Base-by-base conservation (phyloP, 2,797 vertebrate species). In the Strix occidentalis region DNA sequence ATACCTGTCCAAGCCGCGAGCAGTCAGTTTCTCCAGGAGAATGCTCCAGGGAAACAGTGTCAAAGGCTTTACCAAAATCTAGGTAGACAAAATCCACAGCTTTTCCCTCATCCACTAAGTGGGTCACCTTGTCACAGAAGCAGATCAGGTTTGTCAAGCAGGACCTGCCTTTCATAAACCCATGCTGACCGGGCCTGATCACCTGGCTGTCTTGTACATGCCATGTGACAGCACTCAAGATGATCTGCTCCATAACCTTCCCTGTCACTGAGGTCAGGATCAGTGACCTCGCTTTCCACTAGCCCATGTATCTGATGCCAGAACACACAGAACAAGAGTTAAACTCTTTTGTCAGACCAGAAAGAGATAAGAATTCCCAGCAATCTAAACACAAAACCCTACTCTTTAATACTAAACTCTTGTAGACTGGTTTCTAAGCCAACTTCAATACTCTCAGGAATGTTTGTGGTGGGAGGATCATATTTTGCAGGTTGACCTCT, bases 201-300 rank as follows among this genome's bases (percentile, higher is more conserved):
- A 14, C 26, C 37, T 29, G 25, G 25, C 28, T 63, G 37, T 29
- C 37, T 26, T 41, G 37, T 10, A 5, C 1, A 8, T 41, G 12
- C 12, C 17, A 2, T 2, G 4, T 61, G 37, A 39, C 19, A 26
- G 12, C 26, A 5, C 37, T 20, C 11, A 41, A 25, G 25, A 61
- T 61, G 37, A 39, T 61, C 25, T 60, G 74, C 60, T 60, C 66
- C 31, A 33, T 6, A 48, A 15, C 6, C 46, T 4, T 48, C 31
- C 54, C 35, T 13, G 41, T 3, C 29, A 33, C n/a, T 0, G 0
- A 74, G 46, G 21, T 14, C n/a, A 66, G 60, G 19, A n/a, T 43
- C 25, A 14, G 46, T 9, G 65, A 11, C 1, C 5, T 23, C 37
- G 41, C 33, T 37, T 80, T 57, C 54, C 58, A 48, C 19, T 24